A percentile compares a stretch with the other conserved stretches of the same genome.
Conservation (phyloP, 2,888 invertebrate genomes). For the Morinoia aosen region DNA sequence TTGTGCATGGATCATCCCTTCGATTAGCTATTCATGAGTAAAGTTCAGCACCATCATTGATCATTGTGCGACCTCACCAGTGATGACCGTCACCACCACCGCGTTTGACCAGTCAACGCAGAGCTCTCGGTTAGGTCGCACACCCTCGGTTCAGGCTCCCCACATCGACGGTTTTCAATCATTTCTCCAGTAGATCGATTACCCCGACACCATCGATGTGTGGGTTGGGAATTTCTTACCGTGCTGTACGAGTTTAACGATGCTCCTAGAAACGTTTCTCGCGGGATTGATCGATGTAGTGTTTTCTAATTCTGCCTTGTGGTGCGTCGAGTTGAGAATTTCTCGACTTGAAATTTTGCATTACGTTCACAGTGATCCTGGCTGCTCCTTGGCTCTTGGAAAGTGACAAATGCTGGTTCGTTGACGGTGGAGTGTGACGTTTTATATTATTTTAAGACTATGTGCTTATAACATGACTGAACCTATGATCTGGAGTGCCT, state of each 20-base stretch:
- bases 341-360: background rate
- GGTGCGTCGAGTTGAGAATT: background rate
- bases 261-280: background rate
- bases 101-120: slow-evolving; percentile 8
- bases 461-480: background rate
- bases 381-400: background rate
- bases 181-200: background rate
- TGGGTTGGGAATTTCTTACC: background rate
- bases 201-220: background rate
- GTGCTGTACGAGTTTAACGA: background rate
- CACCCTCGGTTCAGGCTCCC: background rate
- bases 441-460: background rate
- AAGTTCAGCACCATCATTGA: slow-evolving; percentile 46
- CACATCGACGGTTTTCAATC: background rate
- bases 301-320: background rate
- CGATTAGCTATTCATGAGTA: background rate
- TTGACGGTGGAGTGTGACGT: background rate
- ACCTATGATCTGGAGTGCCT: background rate
- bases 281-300: background rate
- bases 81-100: slow-evolving; percentile 42
- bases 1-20: background rate
- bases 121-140: background rate
- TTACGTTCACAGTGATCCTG: background rate
- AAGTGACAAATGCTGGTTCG: background rate
- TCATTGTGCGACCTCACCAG: slow-evolving; percentile 28